A percentile compares a stretch with the other conserved stretches of the same genome.
Evolutionary conservation across 2,113 vertebrate species (phyloP).

Genomic region (Pavo muticus): DNA sequence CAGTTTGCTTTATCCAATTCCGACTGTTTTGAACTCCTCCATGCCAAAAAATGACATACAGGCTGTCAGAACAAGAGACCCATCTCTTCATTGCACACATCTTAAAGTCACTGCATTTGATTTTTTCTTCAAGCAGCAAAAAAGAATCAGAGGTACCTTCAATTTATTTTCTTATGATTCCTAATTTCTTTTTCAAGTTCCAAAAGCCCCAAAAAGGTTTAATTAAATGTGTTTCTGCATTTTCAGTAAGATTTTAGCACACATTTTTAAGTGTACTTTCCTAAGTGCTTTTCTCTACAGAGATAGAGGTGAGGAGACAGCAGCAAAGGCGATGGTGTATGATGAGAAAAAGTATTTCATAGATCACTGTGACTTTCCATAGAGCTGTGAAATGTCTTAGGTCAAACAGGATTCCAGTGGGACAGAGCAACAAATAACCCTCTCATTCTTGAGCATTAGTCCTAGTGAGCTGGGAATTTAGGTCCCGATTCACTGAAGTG

Average conservation of each 20-base stretch:
- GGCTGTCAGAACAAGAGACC: conserved; percentile 39
- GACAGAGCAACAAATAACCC: conserved; percentile 31
- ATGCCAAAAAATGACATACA: conserved; percentile 39
- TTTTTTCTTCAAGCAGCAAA: conserved; percentile 40
- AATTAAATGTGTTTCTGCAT: not conserved
- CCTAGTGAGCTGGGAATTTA: not conserved
- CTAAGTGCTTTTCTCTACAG: conserved; percentile 22
- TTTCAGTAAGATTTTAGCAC: not conserved
- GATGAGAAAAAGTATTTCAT: not conserved
- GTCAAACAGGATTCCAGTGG: not conserved
- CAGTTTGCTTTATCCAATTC: conserved; percentile 40
- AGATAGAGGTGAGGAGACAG: conserved; percentile 3
- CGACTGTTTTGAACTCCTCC: conserved; percentile 39
- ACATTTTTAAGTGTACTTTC: conserved; percentile 21
- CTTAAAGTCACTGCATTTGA: conserved; percentile 33
- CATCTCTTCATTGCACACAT: not conserved
- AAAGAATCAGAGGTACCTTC: not conserved
- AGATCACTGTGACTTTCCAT: conserved; percentile 30
- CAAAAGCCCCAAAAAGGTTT: not conserved
- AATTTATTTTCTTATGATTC: conserved; percentile 3
- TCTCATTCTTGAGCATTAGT: not conserved
- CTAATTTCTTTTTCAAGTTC: conserved; percentile 28
- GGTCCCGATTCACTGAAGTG: not conserved
- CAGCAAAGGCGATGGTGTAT: not conserved
- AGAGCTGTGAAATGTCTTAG: conserved; percentile 28